Base-by-base conservation (phyloP, 1,140 invertebrate genomes). In the Aphidius ervi region DNA sequence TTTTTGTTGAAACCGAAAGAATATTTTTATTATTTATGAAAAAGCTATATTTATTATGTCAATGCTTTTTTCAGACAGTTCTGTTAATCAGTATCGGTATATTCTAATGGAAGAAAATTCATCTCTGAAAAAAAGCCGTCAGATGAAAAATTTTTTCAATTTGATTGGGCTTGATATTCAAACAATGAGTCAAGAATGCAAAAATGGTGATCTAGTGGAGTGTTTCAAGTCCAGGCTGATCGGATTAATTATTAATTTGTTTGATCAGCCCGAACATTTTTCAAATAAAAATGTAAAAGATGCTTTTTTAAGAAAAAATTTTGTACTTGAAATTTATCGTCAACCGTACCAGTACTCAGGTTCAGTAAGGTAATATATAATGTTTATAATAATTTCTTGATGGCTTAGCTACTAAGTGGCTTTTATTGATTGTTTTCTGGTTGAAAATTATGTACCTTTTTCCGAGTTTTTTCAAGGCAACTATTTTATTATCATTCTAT, bases 151-250 rank as follows among this genome's bases (percentile, higher is more conserved):
- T 67, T 75, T 89, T 2, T 75, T 91, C 23, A 87, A 90, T 70
- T 89, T 87, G 83, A 84, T 92, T 37, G 89, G 89, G 6, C 72
- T 91, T 16, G 87, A 87, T 5, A 86, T 86, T 1, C 86, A 87
- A 16, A 84, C 83, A 67, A 82, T 86, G 0, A 91, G 90, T 50
- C 78, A 85, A 61, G 85, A 83, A 56, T 92, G 89, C 66, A 70
- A 91, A 46, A 85, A 82, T 62, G 89, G 89, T 1, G 89, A 91
- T 70, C 77, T 92, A 2, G 87, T 88, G 3, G 89, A 91, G 67
- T 92, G 89, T 70, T 91, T 92, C 67, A 92, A 91, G 69, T 90
- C 87, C 0, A 83, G 86, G 64, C 88, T 89, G 0, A 70, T 91
- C 5, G 82, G 82, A 58, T 87, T 86, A 0, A 85, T 92, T 55